A percentile compares a stretch with the other conserved stretches of the same genome.
Conservation (phyloP, 2,113 vertebrate genomes). For the Leucopsar rothschildi region DNA sequence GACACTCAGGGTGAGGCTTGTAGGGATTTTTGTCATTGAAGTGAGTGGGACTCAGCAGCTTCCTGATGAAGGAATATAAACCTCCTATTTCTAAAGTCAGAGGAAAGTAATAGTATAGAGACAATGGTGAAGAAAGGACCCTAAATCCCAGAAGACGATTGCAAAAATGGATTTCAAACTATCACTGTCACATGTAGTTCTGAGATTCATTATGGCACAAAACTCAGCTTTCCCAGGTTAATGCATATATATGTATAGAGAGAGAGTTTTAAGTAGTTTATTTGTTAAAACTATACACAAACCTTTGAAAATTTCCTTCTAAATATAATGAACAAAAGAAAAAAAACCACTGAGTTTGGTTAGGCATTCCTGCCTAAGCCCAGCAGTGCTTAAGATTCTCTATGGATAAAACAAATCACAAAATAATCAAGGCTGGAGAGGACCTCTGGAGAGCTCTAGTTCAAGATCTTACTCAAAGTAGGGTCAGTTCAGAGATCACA, state of each 20-base stretch:
- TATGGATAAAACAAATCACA: background rate
- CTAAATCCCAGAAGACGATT: background rate
- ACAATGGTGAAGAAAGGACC: background rate
- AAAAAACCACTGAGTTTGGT: accelerated
- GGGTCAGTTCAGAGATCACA: background rate
- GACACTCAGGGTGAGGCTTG: background rate
- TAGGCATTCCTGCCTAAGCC: background rate
- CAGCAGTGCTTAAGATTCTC: background rate
- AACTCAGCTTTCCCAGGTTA: background rate
- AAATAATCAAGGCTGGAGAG: background rate
- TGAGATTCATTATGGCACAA: background rate
- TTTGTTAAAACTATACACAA: background rate
- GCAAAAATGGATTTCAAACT: background rate
- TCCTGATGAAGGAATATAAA: background rate
- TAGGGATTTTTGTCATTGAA: background rate
- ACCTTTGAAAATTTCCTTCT: background rate
- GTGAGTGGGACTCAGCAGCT: background rate
- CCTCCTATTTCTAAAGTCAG: background rate
- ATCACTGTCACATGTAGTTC: background rate
- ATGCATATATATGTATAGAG: background rate
- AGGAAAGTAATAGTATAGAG: background rate
- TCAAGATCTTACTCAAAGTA: background rate
- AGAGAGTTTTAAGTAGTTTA: background rate
- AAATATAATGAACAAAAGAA: background rate
- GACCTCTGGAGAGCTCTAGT: background rate